These are phyloP conservation scores for Indicator indicator DNA, from an alignment of 2,113 vertebrate species.

Conservation along the genomic window DNA sequence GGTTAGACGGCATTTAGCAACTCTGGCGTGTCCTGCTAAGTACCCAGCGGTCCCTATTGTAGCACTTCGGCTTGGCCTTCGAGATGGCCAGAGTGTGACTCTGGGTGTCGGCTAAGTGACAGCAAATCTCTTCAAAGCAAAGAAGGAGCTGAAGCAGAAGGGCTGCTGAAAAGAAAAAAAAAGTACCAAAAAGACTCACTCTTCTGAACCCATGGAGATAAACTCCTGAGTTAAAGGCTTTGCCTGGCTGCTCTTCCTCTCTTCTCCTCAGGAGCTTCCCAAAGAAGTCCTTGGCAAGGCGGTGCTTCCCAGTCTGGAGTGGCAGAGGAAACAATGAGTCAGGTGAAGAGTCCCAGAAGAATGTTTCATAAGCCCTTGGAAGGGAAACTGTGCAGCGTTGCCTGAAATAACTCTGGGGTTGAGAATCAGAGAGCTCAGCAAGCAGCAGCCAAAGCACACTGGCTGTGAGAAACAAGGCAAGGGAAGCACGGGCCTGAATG, in stretches of 20 bases:
- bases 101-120: neutral
- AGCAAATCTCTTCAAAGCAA: neutral
- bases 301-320: constrained; percentile 53
- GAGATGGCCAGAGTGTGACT: neutral
- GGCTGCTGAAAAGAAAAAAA: neutral
- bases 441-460: constrained; percentile 47
- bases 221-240: neutral
- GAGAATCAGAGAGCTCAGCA: constrained; percentile 7
- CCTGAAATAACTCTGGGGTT: constrained; percentile 49
- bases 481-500: neutral
- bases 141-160: neutral
- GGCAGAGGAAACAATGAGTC: constrained; percentile 68
- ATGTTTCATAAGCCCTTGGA: constrained; percentile 61
- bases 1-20: constrained; percentile 71
- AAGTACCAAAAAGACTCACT: neutral
- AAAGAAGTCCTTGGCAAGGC: constrained; percentile 30
- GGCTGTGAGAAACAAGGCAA: constrained; percentile 20
- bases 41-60: constrained; percentile 34
- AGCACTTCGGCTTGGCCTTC: neutral
- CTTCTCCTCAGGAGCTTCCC: constrained; percentile 53
- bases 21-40: constrained; percentile 68
- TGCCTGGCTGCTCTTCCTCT: neutral
- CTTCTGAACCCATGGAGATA: neutral
- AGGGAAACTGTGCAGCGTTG: constrained; percentile 20
- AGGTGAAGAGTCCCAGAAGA: constrained; percentile 69